Percentiles rank a stretch among this genome's conserved stretches.
These are phyloP conservation scores for Blera fallax DNA, from an alignment of 2,888 invertebrate species.

Conservation along the genomic window DNA sequence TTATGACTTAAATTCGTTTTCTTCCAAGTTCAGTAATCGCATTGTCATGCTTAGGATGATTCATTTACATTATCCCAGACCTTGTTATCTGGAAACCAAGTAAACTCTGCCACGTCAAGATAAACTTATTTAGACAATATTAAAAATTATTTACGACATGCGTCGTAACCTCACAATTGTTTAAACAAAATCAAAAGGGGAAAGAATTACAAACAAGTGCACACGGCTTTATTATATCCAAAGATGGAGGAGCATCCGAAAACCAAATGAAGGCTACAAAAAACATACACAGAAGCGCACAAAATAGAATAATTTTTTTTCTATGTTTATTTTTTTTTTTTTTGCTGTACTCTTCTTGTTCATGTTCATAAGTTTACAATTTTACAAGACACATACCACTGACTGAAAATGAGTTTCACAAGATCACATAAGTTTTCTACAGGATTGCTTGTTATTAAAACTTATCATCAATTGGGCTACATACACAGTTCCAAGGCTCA, in stretches of 20 bases:
- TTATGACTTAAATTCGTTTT: neutral
- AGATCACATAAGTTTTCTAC: neutral
- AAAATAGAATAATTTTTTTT: neutral
- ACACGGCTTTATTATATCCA: neutral
- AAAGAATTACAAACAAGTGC: neutral
- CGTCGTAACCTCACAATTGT: neutral
- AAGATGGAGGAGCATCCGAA: neutral
- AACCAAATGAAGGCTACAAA: neutral
- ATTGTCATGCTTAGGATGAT: conserved; percentile 1
- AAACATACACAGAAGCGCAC: neutral
- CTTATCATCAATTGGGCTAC: conserved; percentile 4
- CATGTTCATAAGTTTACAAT: conserved; percentile 36
- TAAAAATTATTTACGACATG: conserved; percentile 6
- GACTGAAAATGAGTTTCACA: neutral
- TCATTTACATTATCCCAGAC: neutral
- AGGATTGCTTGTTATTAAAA: conserved; percentile 9
- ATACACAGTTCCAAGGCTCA: neutral
- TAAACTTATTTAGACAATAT: neutral
- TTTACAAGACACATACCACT: conserved; percentile 35
- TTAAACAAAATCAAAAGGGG: neutral
- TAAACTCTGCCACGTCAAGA: conserved; percentile 24
- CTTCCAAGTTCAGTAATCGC: neutral
- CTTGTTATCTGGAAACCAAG: conserved; percentile 13
- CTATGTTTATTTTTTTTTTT: conserved; percentile 45
- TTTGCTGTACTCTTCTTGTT: conserved; percentile 1